Conservation (phyloP, 2,113 vertebrate species). For the Rattus rattus region DNA sequence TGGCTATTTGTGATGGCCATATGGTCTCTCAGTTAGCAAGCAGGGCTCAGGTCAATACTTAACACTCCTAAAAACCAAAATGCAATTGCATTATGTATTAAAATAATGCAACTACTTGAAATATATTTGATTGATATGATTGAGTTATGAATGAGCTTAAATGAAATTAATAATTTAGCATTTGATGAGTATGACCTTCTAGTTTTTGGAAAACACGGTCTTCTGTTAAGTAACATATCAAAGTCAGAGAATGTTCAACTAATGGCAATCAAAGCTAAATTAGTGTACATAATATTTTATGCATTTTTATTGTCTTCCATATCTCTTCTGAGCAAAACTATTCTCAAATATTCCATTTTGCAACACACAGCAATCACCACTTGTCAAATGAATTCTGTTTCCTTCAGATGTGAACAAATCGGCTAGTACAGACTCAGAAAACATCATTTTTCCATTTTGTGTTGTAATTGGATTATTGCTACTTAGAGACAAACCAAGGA, state of each 20-base stretch:
- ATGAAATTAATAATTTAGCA: not conserved
- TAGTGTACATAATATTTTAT: not conserved
- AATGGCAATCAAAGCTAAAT: not conserved
- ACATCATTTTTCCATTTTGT: not conserved
- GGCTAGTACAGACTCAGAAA: not conserved
- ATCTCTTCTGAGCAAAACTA: not conserved
- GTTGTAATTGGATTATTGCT: not conserved
- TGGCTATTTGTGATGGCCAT: not conserved
- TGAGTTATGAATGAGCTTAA: not conserved
- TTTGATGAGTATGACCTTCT: not conserved
- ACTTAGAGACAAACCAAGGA: not conserved
- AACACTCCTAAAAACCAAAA: not conserved
- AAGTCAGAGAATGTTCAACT: not conserved
- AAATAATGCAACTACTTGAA: not conserved
- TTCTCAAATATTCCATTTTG: not conserved
- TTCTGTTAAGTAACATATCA: not conserved
- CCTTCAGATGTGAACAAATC: not conserved
- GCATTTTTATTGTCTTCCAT: not conserved
- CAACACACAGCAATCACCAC: not conserved
- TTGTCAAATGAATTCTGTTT: not conserved
- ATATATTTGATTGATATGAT: not conserved
- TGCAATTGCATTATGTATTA: not conserved
- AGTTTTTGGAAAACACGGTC: not conserved
- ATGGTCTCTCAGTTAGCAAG: too few species aligned
- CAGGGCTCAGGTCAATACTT: not conserved